phyloP scores from a whole-genome alignment of 2,113 vertebrate genomes.

The Entosphenus tridentatus region DNA sequence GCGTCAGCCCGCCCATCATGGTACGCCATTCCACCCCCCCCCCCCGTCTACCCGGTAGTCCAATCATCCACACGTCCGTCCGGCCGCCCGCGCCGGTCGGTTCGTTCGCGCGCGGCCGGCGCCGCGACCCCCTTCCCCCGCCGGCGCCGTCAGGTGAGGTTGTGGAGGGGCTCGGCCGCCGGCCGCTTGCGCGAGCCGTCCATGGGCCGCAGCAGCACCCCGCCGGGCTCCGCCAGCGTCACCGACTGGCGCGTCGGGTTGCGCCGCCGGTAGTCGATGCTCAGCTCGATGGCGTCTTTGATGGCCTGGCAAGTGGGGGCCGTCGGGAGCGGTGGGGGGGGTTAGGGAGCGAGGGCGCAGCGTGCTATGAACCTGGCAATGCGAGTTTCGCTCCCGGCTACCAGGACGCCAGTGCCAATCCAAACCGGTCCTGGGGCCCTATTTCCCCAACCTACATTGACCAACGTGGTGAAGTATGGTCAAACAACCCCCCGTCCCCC shows the following conservation, averaged over 20 bases:
- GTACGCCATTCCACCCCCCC: too few relatives aligned
- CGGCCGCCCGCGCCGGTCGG: too few relatives aligned
- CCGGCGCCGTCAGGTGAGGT: too few relatives aligned
- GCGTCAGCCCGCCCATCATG: too few relatives aligned
- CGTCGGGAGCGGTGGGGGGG: neutral
- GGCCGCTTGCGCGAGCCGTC: too few relatives aligned
- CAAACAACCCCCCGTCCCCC: too few relatives aligned
- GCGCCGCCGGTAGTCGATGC: constrained; percentile 47
- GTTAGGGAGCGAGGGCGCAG: neutral
- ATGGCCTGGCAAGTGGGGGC: constrained; percentile 34
- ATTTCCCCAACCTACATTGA: neutral
- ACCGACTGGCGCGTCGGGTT: constrained; percentile 35
- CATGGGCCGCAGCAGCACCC: too few relatives aligned
- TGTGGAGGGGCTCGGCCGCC: too few relatives aligned
- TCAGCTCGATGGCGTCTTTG: constrained; percentile 52
- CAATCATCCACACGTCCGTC: too few relatives aligned
- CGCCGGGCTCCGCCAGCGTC: constrained; percentile 21
- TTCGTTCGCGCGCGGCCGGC: too few relatives aligned
- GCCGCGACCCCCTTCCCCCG: too few relatives aligned
- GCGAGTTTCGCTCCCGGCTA: neutral
- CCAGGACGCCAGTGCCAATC: neutral
- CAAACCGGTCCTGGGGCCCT: neutral
- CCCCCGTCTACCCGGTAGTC: too few relatives aligned
- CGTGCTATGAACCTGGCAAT: neutral
- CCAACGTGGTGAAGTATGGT: neutral